Evolutionary conservation across 2,113 vertebrate genomes (phyloP), one percentile per base, ranked within the genome.

Genomic region (Rhinopomastus cyanomelas): DNA sequence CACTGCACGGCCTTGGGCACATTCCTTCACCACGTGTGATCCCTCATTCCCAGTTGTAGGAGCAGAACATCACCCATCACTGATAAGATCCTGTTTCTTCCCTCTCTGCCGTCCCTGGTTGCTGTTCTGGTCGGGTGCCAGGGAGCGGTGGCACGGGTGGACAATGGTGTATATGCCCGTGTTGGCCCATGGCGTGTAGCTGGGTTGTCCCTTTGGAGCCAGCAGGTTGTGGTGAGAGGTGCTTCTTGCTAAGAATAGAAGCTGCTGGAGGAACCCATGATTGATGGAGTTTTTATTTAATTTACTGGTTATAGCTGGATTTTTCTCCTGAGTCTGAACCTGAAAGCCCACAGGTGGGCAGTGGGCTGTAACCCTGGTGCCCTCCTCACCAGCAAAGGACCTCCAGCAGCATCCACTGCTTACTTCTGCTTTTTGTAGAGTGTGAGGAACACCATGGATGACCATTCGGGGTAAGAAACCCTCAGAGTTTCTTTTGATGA

Each of bases 201-300:
- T 62, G 93, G 37, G 1, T 44, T 80, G 29, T 29, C 56, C 29
- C 21, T 5, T 62, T 69, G 48, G 79, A 82, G 19, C 48, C 73
- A 11, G 56, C 71, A 77, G 72, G 53, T 71, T 62, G 49, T 42
- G 32, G 83, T 81, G 85, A 91, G 94, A 83, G 82, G 78, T 92
- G 75, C 85, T 81, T 32, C 81, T 62, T 68, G 13, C 95, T 95
- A 92, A 95, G 93, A 96, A 96, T 92, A 95, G 94, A 72, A 77
- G 61, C 78, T 90, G 56, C 74, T 77, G 74, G 72, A 85, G 59
- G 65, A 92, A 8, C 56, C 39, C 0, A 2, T 64, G 68, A 84
- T 74, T 88, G 87, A 32, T 46, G 81, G 11, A 23, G 12, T 69
- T 57, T 34, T 36, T 26, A 30, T n/a, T 18, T 51, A n/a, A 80